phyloP scores from a whole-genome alignment of 1,140 invertebrate genomes.

The Neoseiulus cucumeris region DNA sequence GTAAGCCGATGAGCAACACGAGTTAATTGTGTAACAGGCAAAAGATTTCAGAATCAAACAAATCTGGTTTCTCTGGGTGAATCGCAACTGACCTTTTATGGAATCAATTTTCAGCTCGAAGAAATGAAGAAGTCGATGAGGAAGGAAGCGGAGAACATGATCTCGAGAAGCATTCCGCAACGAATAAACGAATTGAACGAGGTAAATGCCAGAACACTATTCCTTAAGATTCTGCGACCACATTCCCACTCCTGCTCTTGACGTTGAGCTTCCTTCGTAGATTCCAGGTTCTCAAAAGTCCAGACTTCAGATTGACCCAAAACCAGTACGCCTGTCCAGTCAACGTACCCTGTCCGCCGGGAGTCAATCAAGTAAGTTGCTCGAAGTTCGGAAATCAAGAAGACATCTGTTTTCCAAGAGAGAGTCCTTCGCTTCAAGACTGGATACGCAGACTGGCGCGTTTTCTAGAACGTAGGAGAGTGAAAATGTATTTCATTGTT shows the following conservation, averaged over 20 bases:
- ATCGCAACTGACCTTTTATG: background rate
- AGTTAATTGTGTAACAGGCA: too few species aligned
- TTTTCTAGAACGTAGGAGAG: constrained; percentile 15
- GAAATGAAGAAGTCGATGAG: constrained; percentile 62
- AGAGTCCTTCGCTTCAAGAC: background rate
- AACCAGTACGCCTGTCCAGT: background rate
- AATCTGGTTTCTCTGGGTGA: too few species aligned
- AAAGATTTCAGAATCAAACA: too few species aligned
- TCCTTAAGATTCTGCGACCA: background rate
- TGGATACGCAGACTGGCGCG: background rate
- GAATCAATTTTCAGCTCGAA: constrained; percentile 37
- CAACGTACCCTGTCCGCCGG: too few species aligned
- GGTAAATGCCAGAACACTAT: constrained; percentile 37
- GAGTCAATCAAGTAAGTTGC: background rate
- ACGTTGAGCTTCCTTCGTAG: background rate
- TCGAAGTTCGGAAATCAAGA: constrained; percentile 11
- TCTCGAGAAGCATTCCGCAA: constrained; percentile 65
- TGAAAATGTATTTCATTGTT: background rate
- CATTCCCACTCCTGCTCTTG: background rate
- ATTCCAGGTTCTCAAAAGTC: constrained; percentile 8
- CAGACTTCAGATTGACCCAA: background rate
- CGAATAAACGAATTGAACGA: constrained; percentile 72
- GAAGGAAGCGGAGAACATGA: constrained; percentile 57
- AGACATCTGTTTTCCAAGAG: background rate
- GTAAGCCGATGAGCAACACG: too few species aligned